phyloP scores from a whole-genome alignment of 2,113 vertebrate species.

The Benitochromis conjunctus region DNA sequence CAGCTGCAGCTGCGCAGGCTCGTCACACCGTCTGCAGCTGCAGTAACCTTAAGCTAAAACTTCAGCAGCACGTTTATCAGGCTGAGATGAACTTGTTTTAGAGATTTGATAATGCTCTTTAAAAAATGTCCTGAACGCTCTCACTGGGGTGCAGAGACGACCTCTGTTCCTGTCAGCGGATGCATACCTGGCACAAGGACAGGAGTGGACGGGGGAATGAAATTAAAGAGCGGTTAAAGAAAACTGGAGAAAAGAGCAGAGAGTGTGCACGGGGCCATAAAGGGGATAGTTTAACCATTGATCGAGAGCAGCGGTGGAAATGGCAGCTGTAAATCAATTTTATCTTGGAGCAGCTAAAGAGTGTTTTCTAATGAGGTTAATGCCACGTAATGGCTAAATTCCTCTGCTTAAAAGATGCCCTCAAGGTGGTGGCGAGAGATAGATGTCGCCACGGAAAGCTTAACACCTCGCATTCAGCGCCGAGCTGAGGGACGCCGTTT shows the following conservation, averaged over 20 bases:
- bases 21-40: conserved; percentile 50
- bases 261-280: conserved; percentile 72
- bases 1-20: conserved; percentile 45
- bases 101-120: no score
- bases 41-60: conserved; percentile 38
- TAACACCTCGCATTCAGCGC: conserved; percentile 48
- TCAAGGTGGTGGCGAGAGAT: conserved; percentile 78
- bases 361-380: conserved; percentile 87
- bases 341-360: conserved; percentile 82
- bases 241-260: conserved; percentile 57
- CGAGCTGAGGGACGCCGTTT: conserved; percentile 13
- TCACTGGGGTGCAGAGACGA: no score
- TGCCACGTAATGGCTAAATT: conserved; percentile 83
- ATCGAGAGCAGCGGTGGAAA: conserved; percentile 80
- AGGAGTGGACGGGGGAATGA: conserved; percentile 30
- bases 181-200: conserved; percentile 61
- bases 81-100: background rate
- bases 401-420: conserved; percentile 79
- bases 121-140: no score
- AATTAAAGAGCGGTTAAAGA: conserved; percentile 67
- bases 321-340: conserved; percentile 86
- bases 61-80: conserved; percentile 1
- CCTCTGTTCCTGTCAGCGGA: conserved; percentile 7
- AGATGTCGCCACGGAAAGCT: conserved; percentile 70
- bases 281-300: conserved; percentile 82